Conservation (phyloP, 2,113 vertebrate species). For the Galbula dea region DNA sequence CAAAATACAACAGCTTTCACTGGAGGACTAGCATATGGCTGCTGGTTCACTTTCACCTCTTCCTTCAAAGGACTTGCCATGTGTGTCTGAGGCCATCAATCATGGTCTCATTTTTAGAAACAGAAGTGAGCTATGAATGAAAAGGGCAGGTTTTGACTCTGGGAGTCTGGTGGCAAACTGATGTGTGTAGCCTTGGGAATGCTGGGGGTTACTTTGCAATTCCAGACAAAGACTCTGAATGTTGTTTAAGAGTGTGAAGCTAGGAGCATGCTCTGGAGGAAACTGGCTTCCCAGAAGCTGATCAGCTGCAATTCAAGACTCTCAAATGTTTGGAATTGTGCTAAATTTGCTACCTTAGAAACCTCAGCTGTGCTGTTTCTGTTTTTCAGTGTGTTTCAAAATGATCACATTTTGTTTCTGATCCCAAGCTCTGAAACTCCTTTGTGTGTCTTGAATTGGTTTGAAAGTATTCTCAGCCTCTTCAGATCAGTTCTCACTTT, state of each 20-base stretch:
- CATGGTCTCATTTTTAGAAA: neutral
- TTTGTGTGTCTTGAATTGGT: neutral
- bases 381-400: neutral
- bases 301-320: neutral
- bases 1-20: slow-evolving; percentile 9
- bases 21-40: slow-evolving; percentile 6
- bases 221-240: too few species aligned
- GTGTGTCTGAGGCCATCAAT: slow-evolving; percentile 2
- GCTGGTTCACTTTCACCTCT: slow-evolving; percentile 13
- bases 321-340: neutral
- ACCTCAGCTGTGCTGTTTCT: neutral
- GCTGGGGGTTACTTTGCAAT: too few species aligned
- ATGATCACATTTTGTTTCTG: neutral
- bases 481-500: neutral
- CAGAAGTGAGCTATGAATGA: neutral
- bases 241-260: neutral
- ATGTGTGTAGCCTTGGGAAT: neutral
- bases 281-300: neutral
- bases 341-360: neutral
- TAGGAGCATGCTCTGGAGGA: neutral
- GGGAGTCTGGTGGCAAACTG: neutral
- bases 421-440: neutral
- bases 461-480: neutral
- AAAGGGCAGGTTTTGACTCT: neutral
- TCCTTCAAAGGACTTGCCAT: neutral